A percentile compares a stretch with the other conserved stretches of the same genome.
These are phyloP conservation scores for Periplaneta americana DNA, from an alignment of 1,140 invertebrate genomes.

Conservation along the genomic window DNA sequence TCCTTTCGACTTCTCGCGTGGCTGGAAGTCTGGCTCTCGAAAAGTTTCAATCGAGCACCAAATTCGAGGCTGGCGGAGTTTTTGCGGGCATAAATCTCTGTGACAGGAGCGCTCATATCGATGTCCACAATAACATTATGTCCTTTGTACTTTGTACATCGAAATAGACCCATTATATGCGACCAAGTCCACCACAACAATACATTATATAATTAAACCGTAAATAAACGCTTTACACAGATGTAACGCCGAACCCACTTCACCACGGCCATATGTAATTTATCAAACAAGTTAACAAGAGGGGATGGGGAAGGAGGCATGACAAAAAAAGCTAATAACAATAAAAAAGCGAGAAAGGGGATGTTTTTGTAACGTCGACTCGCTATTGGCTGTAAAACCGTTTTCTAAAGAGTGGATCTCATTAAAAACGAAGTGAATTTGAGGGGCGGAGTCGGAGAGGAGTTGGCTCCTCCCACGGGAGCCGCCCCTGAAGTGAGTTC, in stretches of 20 bases:
- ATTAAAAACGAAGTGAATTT: conserved; percentile 3
- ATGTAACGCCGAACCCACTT: neutral
- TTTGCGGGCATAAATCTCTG: neutral
- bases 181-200: neutral
- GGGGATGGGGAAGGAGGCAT: neutral
- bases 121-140: neutral
- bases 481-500: neutral
- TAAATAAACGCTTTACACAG: neutral
- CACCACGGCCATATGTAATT: neutral
- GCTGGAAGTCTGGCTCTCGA: no score
- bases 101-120: neutral
- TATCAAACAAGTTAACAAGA: neutral
- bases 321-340: neutral
- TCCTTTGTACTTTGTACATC: neutral
- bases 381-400: neutral
- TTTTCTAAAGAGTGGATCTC: conserved; percentile 12
- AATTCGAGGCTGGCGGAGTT: neutral
- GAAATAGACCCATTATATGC: neutral
- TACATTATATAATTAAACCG: neutral
- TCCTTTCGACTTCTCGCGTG: no score
- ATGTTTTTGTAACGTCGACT: neutral
- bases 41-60: neutral
- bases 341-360: neutral
- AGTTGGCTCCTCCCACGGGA: neutral
- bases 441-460: neutral